phyloP scores from a whole-genome alignment of 2,797 vertebrate species.

The Poecilia picta region DNA sequence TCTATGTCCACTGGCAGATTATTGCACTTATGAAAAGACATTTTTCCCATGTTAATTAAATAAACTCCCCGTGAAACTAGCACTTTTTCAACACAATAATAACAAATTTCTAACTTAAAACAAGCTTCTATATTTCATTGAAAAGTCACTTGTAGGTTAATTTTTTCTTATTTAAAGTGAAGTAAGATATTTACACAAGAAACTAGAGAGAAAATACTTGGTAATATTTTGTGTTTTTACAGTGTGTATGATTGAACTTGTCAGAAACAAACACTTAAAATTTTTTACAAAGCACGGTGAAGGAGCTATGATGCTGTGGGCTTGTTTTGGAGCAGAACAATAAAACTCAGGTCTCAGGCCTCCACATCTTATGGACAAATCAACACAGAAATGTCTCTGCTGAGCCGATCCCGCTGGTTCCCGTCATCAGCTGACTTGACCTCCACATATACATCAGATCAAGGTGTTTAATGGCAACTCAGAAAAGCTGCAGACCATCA shows the following conservation, averaged over 20 bases:
- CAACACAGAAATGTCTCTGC: not conserved
- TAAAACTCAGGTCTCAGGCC: not conserved
- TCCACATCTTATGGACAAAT: not conserved
- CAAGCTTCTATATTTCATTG: no score
- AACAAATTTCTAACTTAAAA: no score
- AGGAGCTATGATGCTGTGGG: not conserved
- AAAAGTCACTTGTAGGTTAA: no score
- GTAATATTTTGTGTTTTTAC: no score
- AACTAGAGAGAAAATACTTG: no score
- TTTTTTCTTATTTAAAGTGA: no score
- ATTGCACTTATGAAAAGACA: no score
- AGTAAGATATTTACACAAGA: no score
- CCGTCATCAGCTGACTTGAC: conserved; percentile 37
- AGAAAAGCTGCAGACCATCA: conserved; percentile 29
- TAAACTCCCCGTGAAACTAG: no score
- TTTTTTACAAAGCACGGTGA: not conserved
- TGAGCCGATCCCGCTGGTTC: not conserved
- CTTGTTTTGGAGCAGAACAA: not conserved
- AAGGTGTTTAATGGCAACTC: conserved; percentile 47
- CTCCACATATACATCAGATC: conserved; percentile 10
- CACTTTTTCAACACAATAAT: no score
- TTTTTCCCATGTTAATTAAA: no score
- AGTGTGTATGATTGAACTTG: not conserved
- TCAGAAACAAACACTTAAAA: not conserved
- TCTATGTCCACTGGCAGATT: no score